These are phyloP conservation scores for Acromyrmex echinatior DNA, from an alignment of 1,140 invertebrate genomes.

Conservation along the genomic window DNA sequence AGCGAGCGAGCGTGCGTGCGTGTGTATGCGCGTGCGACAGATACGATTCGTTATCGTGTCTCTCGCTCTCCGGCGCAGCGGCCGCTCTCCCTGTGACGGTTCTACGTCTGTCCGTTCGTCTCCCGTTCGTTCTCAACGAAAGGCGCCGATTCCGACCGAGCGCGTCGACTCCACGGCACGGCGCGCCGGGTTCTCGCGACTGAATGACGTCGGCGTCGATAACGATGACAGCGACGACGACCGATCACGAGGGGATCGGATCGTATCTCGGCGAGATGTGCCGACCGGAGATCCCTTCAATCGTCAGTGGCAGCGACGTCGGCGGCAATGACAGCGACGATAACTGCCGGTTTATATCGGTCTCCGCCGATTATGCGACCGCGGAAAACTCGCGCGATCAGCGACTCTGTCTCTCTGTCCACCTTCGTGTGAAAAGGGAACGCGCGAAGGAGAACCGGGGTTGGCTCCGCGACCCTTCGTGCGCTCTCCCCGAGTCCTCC, in stretches of 20 bases:
- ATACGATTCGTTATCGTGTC: conserved; percentile 50
- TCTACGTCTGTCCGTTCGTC: conserved; percentile 3
- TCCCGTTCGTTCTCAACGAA: conserved; percentile 36
- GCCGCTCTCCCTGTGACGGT: neutral
- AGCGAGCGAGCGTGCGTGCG: conserved; percentile 56
- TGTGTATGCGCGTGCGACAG: conserved; percentile 17
- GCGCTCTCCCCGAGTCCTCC: conserved; percentile 20
- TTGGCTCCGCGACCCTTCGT: neutral
- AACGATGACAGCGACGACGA: neutral
- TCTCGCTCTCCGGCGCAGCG: conserved; percentile 28
- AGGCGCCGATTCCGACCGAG: conserved; percentile 40
- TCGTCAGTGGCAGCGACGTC: too few relatives aligned
- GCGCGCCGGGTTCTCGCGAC: conserved; percentile 17
- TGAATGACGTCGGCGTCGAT: conserved; percentile 21
- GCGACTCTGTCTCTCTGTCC: neutral
- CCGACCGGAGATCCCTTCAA: neutral
- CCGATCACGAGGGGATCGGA: neutral
- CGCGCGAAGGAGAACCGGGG: neutral
- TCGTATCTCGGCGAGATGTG: neutral
- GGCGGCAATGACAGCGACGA: neutral
- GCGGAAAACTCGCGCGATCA: conserved; percentile 6
- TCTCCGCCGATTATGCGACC: neutral
- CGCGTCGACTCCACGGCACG: neutral
- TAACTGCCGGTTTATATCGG: neutral
- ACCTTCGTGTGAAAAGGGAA: neutral